Conservation (phyloP, 2,113 vertebrate genomes). For the Neopipo cinnamomea region DNA sequence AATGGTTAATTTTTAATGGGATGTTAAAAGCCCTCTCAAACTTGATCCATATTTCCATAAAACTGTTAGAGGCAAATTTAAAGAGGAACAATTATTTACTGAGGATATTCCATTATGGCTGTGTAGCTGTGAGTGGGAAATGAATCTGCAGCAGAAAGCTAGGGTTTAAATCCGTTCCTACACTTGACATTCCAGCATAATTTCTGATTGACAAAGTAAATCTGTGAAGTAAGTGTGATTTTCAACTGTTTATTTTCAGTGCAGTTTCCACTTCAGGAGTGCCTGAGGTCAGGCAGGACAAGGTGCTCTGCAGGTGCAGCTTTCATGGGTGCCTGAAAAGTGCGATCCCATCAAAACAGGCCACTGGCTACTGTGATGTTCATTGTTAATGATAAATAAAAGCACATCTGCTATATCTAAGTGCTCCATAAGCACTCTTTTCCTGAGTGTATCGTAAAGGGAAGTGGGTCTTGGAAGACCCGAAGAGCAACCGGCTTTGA, state of each 20-base stretch:
- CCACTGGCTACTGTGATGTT: background rate
- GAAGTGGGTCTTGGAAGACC: background rate
- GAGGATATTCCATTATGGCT: background rate
- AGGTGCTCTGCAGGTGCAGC: background rate
- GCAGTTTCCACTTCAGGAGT: background rate
- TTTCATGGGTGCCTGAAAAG: background rate
- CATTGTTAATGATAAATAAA: background rate
- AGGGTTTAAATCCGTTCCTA: background rate
- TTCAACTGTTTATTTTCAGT: background rate
- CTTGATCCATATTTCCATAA: conserved; percentile 61
- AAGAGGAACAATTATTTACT: conserved; percentile 38
- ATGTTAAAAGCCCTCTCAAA: conserved; percentile 65
- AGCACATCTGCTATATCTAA: rapidly evolving
- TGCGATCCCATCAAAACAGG: background rate
- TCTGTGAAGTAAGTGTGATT: background rate
- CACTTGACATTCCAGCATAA: background rate
- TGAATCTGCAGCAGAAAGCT: background rate
- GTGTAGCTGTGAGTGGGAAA: background rate
- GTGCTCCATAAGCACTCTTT: background rate
- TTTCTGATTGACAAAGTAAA: background rate
- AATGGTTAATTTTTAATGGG: conserved; percentile 65
- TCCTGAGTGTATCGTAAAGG: background rate
- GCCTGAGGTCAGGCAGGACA: background rate
- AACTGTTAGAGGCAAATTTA: conserved; percentile 24
- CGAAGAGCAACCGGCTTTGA: background rate